phyloP scores from a whole-genome alignment of 2,888 invertebrate genomes.

The Drosophila austrosaltans region DNA sequence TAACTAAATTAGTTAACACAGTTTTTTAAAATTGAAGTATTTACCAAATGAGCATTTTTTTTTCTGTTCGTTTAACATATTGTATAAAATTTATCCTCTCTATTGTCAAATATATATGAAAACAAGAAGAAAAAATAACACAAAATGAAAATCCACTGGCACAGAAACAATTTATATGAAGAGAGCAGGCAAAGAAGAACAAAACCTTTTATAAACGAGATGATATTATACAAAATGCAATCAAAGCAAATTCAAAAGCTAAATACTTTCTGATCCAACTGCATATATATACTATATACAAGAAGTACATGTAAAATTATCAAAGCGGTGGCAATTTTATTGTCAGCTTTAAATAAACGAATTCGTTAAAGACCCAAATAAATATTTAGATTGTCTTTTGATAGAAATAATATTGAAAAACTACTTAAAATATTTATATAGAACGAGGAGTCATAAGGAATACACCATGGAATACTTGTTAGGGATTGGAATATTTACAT shows the following conservation, averaged over 20 bases:
- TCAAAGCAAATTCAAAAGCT: slow-evolving; percentile 12
- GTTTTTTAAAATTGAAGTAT: slow-evolving; percentile 4
- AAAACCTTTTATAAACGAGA: slow-evolving; percentile 23
- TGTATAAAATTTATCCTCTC: background rate
- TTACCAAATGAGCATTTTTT: slow-evolving; percentile 12
- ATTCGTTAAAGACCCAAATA: slow-evolving; percentile 20
- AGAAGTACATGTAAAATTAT: slow-evolving; percentile 13
- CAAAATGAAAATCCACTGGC: slow-evolving; percentile 6
- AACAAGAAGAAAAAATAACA: background rate
- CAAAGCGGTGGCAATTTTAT: slow-evolving; percentile 9
- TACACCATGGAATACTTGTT: too few relatives aligned
- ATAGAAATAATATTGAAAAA: background rate
- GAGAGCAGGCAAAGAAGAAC: background rate
- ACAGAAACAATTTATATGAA: slow-evolving; percentile 32
- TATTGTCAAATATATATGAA: background rate
- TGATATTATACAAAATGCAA: slow-evolving; percentile 21
- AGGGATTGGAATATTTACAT: too few relatives aligned
- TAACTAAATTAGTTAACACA: slow-evolving; percentile 17
- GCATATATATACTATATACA: background rate
- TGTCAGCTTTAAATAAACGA: slow-evolving; percentile 33
- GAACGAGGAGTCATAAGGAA: background rate
- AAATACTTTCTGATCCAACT: slow-evolving; percentile 15
- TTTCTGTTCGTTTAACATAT: background rate
- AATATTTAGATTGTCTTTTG: background rate
- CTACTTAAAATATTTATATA: background rate